phyloP scores from a whole-genome alignment of 2,797 vertebrate genomes.

The Squalus acanthias region DNA sequence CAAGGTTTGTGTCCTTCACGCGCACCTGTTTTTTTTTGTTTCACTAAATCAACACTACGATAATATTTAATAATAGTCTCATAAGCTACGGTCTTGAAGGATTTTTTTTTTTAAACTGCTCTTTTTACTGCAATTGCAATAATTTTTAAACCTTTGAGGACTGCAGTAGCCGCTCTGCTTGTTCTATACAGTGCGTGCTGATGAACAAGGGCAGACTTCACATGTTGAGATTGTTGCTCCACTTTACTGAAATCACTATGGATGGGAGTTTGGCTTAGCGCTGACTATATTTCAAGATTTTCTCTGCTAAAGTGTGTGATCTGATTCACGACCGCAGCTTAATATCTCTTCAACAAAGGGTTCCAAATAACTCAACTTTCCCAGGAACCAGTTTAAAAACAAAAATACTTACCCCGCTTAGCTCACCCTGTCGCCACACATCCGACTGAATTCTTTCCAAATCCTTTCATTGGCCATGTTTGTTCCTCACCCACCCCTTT shows the following conservation, averaged over 20 bases:
- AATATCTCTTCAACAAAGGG: background rate
- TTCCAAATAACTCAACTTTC: background rate
- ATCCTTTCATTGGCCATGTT: background rate
- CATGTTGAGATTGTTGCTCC: background rate
- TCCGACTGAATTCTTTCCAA: background rate
- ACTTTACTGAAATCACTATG: background rate
- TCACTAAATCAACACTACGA: constrained; percentile 21
- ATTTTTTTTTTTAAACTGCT: background rate
- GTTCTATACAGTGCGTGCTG: background rate
- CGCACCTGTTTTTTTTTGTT: background rate
- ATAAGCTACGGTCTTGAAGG: constrained; percentile 28
- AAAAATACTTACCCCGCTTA: background rate
- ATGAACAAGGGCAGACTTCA: background rate
- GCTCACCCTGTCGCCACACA: background rate
- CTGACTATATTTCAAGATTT: background rate
- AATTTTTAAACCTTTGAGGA: background rate
- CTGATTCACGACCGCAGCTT: background rate
- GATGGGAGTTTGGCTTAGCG: background rate
- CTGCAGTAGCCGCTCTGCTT: background rate
- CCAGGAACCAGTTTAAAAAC: background rate
- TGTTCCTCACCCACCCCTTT: background rate
- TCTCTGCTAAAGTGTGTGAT: constrained; percentile 1
- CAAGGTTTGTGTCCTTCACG: background rate
- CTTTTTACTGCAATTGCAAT: background rate
- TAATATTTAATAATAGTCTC: constrained; percentile 15